Evolutionary conservation across 1,140 invertebrate genomes (phyloP).

Genomic region (Panagrolaimus sp.): DNA sequence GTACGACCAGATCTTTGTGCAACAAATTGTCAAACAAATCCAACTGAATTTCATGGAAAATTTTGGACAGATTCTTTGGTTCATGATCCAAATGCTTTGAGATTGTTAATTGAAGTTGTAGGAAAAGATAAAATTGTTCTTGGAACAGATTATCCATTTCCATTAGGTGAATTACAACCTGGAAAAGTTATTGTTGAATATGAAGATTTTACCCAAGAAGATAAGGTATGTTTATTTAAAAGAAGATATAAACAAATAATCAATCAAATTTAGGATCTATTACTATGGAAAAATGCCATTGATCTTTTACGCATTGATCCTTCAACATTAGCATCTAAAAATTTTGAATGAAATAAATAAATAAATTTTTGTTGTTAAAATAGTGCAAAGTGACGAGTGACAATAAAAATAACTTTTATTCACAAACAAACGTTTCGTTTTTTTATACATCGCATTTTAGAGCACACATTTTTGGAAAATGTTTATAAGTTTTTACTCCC

Average conservation of each 20-base stretch:
- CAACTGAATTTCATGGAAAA: slow-evolving; percentile 61
- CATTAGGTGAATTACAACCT: slow-evolving; percentile 64
- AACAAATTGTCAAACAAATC: slow-evolving; percentile 59
- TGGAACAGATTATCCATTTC: slow-evolving; percentile 67
- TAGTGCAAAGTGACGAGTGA: too few species aligned
- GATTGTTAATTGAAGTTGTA: slow-evolving; percentile 62
- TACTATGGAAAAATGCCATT: slow-evolving; percentile 42
- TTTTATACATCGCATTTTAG: too few species aligned
- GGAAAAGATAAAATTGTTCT: slow-evolving; percentile 64
- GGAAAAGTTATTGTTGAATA: slow-evolving; percentile 63
- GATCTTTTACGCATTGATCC: slow-evolving; percentile 31
- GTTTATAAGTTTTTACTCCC: too few species aligned
- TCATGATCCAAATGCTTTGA: slow-evolving; percentile 62
- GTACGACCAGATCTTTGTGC: slow-evolving; percentile 66
- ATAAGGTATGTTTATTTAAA: neutral
- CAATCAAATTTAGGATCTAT: slow-evolving; percentile 20
- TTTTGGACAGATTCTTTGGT: slow-evolving; percentile 65
- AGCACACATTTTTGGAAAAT: too few species aligned
- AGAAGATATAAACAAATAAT: neutral
- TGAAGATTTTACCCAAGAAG: slow-evolving; percentile 35
- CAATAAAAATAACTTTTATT: too few species aligned
- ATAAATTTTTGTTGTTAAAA: too few species aligned
- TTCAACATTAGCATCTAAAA: neutral
- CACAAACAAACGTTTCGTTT: too few species aligned
- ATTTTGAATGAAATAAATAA: neutral